Conservation (phyloP, 2,113 vertebrate genomes). For the Eleginops maclovinus region DNA sequence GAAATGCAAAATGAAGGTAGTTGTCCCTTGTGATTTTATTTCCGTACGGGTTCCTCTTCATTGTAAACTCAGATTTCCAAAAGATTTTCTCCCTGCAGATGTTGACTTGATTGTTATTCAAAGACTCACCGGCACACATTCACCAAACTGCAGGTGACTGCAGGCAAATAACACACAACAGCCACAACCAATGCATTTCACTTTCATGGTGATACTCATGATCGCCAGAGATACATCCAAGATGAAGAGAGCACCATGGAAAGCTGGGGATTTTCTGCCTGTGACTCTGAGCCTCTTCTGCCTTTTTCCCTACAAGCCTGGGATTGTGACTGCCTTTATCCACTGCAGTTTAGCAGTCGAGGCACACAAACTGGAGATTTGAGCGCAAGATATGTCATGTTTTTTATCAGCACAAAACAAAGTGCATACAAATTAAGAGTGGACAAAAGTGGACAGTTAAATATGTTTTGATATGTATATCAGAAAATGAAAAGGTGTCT, state of each 20-base stretch:
- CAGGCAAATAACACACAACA: slow-evolving; percentile 28
- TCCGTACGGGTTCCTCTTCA: neutral
- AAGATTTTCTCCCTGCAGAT: neutral
- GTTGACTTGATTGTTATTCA: slow-evolving; percentile 21
- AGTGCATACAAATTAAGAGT: no score
- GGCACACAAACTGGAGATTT: neutral
- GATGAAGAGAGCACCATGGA: slow-evolving; percentile 21
- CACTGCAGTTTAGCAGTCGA: neutral
- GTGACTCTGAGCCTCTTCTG: slow-evolving; percentile 16
- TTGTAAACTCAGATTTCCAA: neutral
- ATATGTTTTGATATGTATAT: neutral
- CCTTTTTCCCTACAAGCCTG: slow-evolving; percentile 1
- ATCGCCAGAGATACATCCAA: slow-evolving; percentile 33
- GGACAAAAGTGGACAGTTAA: neutral
- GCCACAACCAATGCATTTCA: slow-evolving; percentile 15
- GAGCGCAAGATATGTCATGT: neutral
- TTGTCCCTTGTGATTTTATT: neutral
- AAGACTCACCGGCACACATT: neutral
- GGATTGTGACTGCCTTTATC: slow-evolving; percentile 1
- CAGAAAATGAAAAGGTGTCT: neutral
- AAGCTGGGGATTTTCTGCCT: slow-evolving; percentile 19
- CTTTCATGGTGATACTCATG: slow-evolving; percentile 21
- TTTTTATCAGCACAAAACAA: neutral
- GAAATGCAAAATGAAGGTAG: neutral
- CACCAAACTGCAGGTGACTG: slow-evolving; percentile 32